Percentiles rank a stretch among this genome's conserved stretches.
Conservation (phyloP, 2,797 vertebrate species). For the Siniperca undulata region DNA sequence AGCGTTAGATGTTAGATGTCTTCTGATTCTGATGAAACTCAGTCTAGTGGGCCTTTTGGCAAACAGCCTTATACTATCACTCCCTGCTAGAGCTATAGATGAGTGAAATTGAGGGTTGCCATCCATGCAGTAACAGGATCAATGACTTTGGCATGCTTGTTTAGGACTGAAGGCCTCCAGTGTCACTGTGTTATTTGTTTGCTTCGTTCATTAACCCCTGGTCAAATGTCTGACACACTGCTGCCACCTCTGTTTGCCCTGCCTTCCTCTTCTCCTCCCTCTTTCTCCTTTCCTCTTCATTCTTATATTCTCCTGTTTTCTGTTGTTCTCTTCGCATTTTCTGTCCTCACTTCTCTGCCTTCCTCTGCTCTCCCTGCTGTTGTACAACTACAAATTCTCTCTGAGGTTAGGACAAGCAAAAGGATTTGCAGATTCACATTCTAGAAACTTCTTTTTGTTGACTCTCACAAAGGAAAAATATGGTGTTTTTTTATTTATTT, state of each 20-base stretch:
- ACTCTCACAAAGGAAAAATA: background rate
- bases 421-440: conserved; percentile 10
- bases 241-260: conserved; percentile 25
- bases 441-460: background rate
- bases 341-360: background rate
- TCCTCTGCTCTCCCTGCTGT: background rate
- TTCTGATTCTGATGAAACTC: conserved; percentile 4
- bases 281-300: background rate
- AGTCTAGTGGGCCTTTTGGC: background rate
- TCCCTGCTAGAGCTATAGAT: conserved; percentile 34
- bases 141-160: conserved; percentile 62
- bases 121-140: conserved; percentile 65
- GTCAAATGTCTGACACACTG: conserved; percentile 59
- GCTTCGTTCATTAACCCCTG: conserved; percentile 69
- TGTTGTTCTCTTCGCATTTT: background rate
- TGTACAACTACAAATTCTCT: conserved; percentile 5
- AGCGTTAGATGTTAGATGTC: conserved; percentile 1
- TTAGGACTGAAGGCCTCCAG: conserved; percentile 58
- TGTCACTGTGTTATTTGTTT: conserved; percentile 72
- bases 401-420: conserved; percentile 20
- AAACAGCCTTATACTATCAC: conserved; percentile 18
- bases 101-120: conserved; percentile 59
- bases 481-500: background rate
- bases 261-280: background rate
- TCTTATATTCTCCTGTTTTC: background rate